phyloP scores from a whole-genome alignment of 2,113 vertebrate species.

The Sigmodon hispidus region DNA sequence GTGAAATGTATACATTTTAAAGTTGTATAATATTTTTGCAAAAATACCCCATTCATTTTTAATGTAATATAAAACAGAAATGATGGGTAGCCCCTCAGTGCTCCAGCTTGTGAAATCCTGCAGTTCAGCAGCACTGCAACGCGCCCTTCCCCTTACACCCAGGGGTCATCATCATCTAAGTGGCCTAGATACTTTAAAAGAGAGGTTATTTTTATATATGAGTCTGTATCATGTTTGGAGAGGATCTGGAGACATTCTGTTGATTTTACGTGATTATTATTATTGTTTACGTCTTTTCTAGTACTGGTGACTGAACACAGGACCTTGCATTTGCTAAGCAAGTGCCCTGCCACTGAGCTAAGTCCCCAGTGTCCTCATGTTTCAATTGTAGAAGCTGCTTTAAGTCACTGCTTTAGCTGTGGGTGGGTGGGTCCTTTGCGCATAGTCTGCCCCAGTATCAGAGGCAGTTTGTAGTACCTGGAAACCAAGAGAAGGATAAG shows the following conservation, averaged over 20 bases:
- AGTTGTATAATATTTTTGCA: neutral
- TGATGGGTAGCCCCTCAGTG: neutral
- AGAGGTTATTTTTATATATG: slow-evolving; percentile 71
- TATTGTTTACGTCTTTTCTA: neutral
- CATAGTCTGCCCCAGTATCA: neutral
- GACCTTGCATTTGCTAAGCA: neutral
- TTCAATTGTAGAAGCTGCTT: neutral
- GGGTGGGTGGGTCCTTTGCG: neutral
- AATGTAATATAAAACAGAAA: slow-evolving; percentile 7
- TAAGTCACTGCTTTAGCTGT: neutral
- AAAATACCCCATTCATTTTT: neutral
- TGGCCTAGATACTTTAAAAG: neutral
- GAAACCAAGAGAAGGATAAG: neutral
- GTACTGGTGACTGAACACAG: neutral
- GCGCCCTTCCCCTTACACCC: neutral
- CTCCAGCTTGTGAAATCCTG: neutral
- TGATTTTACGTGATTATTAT: neutral
- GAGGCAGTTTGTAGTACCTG: neutral
- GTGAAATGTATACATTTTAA: neutral
- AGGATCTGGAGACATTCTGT: neutral
- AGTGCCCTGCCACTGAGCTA: neutral
- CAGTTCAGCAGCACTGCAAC: neutral
- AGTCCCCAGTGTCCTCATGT: neutral
- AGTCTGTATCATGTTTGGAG: neutral
- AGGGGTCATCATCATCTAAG: too few relatives aligned